Base-by-base conservation (phyloP, 2,888 invertebrate genomes). In the Dryobota labecula region DNA sequence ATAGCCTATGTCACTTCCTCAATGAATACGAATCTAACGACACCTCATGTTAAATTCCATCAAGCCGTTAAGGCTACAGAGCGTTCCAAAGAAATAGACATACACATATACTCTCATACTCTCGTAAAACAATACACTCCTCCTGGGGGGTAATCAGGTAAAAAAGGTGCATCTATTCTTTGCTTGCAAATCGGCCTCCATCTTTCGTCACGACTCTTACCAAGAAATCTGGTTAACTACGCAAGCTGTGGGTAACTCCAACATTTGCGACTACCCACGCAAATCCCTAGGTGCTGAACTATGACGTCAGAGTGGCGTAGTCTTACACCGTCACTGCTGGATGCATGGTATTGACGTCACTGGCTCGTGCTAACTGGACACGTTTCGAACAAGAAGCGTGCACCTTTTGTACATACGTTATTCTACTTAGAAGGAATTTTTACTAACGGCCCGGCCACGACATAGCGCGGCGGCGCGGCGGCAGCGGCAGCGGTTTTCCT, bases 341-440 rank as follows among this genome's bases (percentile, higher is more conserved):
- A 15, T 41, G 51, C 64, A 51, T 33, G 33, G 13, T 11, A 11
- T 57, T 79, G 68, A 79, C 79, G 79, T 80, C 81, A 79, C 45
- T 54, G 38, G 24, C 18, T 60, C 38, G 41, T 61, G 64, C 5
- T n/a, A 49, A 58, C 13, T 38, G 2, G n/a, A 67, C 76, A 76
- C 53, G 76, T 70, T 78, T 65, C 20, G 2, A 20, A 15, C 27
- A 27, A 30, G 43, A 49, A 62, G 20, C 62, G 36, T 53, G n/a
- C 15, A 33, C 18, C 13, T 13, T 71, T 36, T 33, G 45, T 70
- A 43, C n/a, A n/a, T n/a, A n/a, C 70, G 56, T 62, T 61, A 73
- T 45, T 27, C 11, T 33, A 24, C 15, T 58, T 51, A 30, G 62
- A 20, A 56, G 13, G 4, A 47, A 0, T 24, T 6, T 49, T 57